These are phyloP conservation scores for Pyralis farinalis DNA, from an alignment of 2,888 invertebrate genomes.

Conservation along the genomic window DNA sequence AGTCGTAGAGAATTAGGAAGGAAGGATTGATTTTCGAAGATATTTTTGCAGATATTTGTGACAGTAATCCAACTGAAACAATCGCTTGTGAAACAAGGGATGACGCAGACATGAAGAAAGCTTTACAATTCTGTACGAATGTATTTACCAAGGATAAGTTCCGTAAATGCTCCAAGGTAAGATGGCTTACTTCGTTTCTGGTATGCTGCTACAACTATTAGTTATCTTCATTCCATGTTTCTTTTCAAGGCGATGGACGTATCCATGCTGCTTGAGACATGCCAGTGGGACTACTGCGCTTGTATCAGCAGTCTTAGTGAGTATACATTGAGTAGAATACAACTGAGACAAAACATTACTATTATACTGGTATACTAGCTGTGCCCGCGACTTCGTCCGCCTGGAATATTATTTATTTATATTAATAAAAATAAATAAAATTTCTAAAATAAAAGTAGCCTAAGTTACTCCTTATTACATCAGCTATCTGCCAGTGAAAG, in stretches of 20 bases:
- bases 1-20: too few relatives aligned
- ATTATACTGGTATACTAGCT: too few relatives aligned
- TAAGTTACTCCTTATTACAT: too few relatives aligned
- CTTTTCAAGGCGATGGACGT: conserved; percentile 82
- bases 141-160: conserved; percentile 84
- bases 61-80: conserved; percentile 69
- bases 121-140: conserved; percentile 82
- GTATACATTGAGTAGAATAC: conserved; percentile 24
- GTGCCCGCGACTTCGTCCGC: too few relatives aligned
- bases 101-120: conserved; percentile 57
- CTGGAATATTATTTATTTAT: too few relatives aligned
- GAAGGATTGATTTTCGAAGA: too few relatives aligned
- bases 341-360: background rate
- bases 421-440: too few relatives aligned
- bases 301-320: conserved; percentile 75
- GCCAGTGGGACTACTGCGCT: conserved; percentile 90
- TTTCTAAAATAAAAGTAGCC: too few relatives aligned
- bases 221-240: conserved; percentile 3
- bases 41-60: conserved; percentile 81
- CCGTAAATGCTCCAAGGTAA: conserved; percentile 81
- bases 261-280: conserved; percentile 84
- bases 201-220: too few relatives aligned
- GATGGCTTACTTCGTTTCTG: too few relatives aligned
- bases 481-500: too few relatives aligned
- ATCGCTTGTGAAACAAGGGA: conserved; percentile 66